Evolutionary conservation across 2,113 vertebrate species (phyloP).

Genomic region (Melierax canorus): DNA sequence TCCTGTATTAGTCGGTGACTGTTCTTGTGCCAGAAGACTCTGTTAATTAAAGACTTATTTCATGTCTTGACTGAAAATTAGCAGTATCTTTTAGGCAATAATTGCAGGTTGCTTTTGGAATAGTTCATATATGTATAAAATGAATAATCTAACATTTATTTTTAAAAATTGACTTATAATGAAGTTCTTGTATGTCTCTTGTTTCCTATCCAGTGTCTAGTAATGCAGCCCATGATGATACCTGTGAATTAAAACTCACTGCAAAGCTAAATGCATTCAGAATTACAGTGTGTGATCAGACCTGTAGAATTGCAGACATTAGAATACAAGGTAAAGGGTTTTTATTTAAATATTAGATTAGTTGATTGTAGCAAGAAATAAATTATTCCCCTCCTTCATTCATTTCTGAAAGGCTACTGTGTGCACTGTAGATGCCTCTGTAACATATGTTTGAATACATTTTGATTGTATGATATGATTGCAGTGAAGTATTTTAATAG

Average conservation of each 20-base stretch:
- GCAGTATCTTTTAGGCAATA: background rate
- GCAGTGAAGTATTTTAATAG: background rate
- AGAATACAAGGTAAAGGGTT: slow-evolving; percentile 82
- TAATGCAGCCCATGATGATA: slow-evolving; percentile 46
- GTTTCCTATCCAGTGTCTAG: slow-evolving; percentile 55
- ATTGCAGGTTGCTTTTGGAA: background rate
- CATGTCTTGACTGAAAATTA: background rate
- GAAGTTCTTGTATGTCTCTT: background rate
- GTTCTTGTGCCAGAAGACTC: background rate
- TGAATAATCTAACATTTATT: background rate
- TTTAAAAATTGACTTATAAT: background rate
- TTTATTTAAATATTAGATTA: background rate
- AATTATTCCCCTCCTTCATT: background rate
- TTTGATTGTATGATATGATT: background rate
- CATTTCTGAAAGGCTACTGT: background rate
- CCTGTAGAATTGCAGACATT: slow-evolving; percentile 85
- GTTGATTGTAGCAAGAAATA: background rate
- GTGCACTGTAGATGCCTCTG: background rate
- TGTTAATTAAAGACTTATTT: background rate
- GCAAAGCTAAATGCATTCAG: slow-evolving; percentile 86
- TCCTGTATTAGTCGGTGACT: background rate
- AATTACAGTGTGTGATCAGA: slow-evolving; percentile 85
- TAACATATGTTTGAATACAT: background rate
- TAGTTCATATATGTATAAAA: background rate
- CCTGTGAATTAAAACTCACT: slow-evolving; percentile 82